Base-by-base conservation (phyloP, 2,113 vertebrate genomes). In the Micronycteris hirsuta region DNA sequence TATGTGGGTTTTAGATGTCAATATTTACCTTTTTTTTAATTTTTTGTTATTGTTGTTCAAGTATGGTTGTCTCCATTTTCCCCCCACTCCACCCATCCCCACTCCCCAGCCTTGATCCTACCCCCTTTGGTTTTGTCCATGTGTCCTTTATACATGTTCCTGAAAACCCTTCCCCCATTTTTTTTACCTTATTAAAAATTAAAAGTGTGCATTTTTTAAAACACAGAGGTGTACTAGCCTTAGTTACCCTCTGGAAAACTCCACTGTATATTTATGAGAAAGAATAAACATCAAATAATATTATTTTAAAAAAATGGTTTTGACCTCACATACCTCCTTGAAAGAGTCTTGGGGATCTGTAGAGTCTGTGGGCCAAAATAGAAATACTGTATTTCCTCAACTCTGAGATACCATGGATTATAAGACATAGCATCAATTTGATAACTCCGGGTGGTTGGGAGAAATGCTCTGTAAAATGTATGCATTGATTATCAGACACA, bases 131-230 rank as follows among this genome's bases (percentile, higher is more conserved):
- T 24, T 58, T 58, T 58, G 56, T 58, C 56, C 56, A 24, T 58
- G 56, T 58, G 56, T 58, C 56, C 22, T 58, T 58, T 58, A 58
- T 58, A 58, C 20, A 24, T 58, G 56, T 58, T 58, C 22, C 56
- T 58, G 56, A 58, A 58, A 58, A 58, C 56, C 56, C 54, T 19
- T 58, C 56, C 56, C 54, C 56, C 56, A 16, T 20, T 54, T 56
- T 58, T 58, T 89, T 93, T 87, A 92, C 28, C 41, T 80, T 94
- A 54, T 68, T 95, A 17, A 43, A 87, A 90, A 87, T 89, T 73
- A 83, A 94, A 93, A 84, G 1, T 52, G 36, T 91, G 31, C 71
- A 16, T 41, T 17, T 78, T 89, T 93, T 93, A 38, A 20, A 89
- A 88, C n/a, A 22, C 54, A 70, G 95, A 73, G 54, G 12, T 86